Conservation (phyloP, 2,113 vertebrate species). For the Taxidea taxus region DNA sequence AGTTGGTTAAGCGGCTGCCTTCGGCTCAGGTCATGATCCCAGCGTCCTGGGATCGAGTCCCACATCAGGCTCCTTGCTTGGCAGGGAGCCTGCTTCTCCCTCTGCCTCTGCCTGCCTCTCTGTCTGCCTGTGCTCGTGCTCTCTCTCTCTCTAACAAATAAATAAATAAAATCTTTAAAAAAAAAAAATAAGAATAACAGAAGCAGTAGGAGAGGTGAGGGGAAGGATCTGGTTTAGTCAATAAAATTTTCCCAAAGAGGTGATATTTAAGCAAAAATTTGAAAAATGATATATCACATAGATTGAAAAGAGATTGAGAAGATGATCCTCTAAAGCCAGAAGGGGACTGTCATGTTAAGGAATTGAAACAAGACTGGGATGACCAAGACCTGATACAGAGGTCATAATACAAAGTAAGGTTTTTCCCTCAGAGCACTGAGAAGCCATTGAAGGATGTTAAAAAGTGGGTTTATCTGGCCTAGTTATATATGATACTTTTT, state of each 20-base stretch:
- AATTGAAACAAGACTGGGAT: neutral
- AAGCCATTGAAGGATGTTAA: neutral
- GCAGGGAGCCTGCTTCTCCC: too few relatives aligned
- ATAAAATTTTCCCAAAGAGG: neutral
- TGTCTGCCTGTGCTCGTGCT: too few relatives aligned
- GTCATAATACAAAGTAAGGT: neutral
- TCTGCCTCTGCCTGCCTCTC: too few relatives aligned
- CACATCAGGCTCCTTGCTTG: too few relatives aligned
- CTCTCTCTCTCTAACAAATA: too few relatives aligned
- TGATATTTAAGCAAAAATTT: neutral
- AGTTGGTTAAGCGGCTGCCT: too few relatives aligned
- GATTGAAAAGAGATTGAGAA: neutral
- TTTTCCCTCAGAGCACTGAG: neutral
- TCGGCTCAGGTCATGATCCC: too few relatives aligned
- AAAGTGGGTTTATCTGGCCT: neutral
- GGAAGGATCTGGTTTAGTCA: neutral
- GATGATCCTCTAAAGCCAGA: neutral
- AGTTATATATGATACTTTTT: neutral
- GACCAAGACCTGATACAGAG: neutral
- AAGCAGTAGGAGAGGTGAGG: neutral
- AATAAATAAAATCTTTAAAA: too few relatives aligned
- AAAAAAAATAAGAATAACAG: neutral
- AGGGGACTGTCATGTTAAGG: neutral
- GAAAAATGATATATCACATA: neutral
- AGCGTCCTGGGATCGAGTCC: too few relatives aligned